Conservation (phyloP, 2,888 invertebrate species). For the Chaetogeoica ovagalla region DNA sequence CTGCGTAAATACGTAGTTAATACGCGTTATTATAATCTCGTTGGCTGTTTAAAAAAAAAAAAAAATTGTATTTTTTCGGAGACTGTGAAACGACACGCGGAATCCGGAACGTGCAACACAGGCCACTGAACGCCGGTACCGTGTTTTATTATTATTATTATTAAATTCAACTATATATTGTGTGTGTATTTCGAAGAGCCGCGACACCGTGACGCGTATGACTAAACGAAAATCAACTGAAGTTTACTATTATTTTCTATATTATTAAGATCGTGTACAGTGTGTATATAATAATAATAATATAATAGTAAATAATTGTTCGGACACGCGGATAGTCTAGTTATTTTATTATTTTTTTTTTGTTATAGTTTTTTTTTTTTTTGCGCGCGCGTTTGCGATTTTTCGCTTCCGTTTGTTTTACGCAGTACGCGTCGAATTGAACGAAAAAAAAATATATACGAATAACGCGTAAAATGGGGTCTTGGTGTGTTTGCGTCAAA, state of each 20-base stretch:
- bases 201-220: conserved; percentile 39
- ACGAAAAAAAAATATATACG: too few species aligned
- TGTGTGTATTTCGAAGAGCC: not conserved
- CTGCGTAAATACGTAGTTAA: too few species aligned
- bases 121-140: not conserved
- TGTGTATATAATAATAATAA: too few species aligned
- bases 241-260: conserved; percentile 6
- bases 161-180: conserved; percentile 3
- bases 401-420: not conserved
- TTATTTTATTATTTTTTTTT: conserved; percentile 12
- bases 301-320: conserved; percentile 11
- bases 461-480: too few species aligned
- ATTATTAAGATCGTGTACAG: conserved; percentile 2
- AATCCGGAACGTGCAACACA: too few species aligned
- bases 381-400: not conserved
- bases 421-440: too few species aligned
- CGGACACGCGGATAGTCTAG: conserved; percentile 24
- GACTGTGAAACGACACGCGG: not conserved
- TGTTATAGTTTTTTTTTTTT: not conserved
- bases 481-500: too few species aligned
- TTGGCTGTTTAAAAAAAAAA: too few species aligned
- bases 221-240: conserved; percentile 36
- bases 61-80: not conserved
- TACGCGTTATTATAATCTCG: not conserved
- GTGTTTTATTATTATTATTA: conserved; percentile 16